Conservation (phyloP, 2,113 vertebrate genomes). For the Alosa alosa region DNA sequence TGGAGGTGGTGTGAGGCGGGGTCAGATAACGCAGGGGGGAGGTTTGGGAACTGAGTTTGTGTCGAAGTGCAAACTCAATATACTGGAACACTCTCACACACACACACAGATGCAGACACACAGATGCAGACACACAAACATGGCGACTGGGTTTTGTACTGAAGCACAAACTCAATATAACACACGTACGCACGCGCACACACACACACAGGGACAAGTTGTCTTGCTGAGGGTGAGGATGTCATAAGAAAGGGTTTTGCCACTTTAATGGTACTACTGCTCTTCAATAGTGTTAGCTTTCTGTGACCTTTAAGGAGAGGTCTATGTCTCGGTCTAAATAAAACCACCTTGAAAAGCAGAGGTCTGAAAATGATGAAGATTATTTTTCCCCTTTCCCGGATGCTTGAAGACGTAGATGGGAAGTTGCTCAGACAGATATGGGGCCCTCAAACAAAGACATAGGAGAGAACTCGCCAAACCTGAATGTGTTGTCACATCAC, state of each 20-base stretch:
- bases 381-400: not conserved
- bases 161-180: not conserved
- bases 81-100: not conserved
- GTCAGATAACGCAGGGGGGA: not conserved
- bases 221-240: no score
- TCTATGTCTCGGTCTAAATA: no score
- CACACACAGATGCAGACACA: not conserved
- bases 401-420: not conserved
- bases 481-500: slow-evolving; percentile 13
- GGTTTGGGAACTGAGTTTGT: not conserved
- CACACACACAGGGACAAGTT: not conserved
- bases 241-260: no score
- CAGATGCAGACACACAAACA: no score
- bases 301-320: no score
- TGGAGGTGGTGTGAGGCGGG: not conserved
- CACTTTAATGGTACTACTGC: no score
- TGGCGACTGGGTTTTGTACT: not conserved
- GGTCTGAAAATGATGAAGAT: not conserved
- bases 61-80: no score
- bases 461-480: not conserved
- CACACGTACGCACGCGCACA: not conserved
- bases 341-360: not conserved
- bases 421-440: not conserved
- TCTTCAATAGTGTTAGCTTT: no score
- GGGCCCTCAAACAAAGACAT: not conserved